phyloP scores from a whole-genome alignment of 2,113 vertebrate species.

The Electrona antarctica region DNA sequence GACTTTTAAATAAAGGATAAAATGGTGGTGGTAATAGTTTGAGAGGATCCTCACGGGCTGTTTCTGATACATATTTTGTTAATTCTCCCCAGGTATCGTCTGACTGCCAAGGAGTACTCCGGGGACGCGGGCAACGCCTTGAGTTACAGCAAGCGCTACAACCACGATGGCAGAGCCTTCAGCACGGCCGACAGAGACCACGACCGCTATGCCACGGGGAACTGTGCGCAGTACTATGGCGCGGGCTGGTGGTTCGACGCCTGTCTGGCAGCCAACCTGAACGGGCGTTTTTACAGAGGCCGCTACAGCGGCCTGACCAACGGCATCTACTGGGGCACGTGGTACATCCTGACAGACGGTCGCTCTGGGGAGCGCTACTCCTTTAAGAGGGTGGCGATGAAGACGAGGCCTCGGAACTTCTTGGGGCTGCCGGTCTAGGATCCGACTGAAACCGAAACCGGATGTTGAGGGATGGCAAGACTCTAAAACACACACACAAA shows the following conservation, averaged over 20 bases:
- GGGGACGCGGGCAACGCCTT: slow-evolving; percentile 83
- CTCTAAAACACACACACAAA: background rate
- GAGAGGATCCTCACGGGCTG: background rate
- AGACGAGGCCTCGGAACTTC: slow-evolving; percentile 71
- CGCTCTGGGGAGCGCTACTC: slow-evolving; percentile 81
- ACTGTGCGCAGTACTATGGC: slow-evolving; percentile 82
- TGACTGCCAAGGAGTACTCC: slow-evolving; percentile 79
- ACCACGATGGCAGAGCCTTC: slow-evolving; percentile 82
- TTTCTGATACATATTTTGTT: background rate
- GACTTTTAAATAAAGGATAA: background rate
- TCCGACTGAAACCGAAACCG: background rate
- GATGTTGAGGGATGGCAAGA: background rate
- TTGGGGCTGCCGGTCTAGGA: slow-evolving; percentile 13
- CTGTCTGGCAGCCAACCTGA: slow-evolving; percentile 83
- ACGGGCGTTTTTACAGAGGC: slow-evolving; percentile 78
- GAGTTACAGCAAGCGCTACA: slow-evolving; percentile 84
- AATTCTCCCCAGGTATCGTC: slow-evolving; percentile 69
- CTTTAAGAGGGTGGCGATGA: slow-evolving; percentile 82
- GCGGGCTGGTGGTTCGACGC: slow-evolving; percentile 85
- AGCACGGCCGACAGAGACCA: slow-evolving; percentile 80
- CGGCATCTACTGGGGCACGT: slow-evolving; percentile 84
- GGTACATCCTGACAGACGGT: slow-evolving; percentile 84
- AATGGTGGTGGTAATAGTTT: background rate
- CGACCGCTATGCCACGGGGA: slow-evolving; percentile 79
- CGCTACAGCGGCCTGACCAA: slow-evolving; percentile 82